Percentiles rank a stretch among this genome's conserved stretches.
These are phyloP conservation scores for Crenichthys baileyi DNA, from an alignment of 2,797 vertebrate species.

Conservation along the genomic window DNA sequence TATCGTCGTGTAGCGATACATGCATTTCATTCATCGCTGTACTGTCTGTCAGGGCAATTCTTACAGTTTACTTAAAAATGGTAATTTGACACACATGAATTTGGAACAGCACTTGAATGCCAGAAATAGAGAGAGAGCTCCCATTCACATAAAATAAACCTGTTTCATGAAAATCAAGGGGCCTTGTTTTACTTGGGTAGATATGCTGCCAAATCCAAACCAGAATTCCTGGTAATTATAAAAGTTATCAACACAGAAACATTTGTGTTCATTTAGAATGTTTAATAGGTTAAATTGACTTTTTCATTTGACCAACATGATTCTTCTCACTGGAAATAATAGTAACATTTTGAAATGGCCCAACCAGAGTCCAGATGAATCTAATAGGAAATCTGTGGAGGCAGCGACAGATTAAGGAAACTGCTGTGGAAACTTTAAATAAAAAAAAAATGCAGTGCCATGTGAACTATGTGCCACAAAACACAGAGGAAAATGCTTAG, in stretches of 20 bases:
- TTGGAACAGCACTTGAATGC: slow-evolving; percentile 48
- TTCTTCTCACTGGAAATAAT: neutral
- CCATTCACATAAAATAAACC: neutral
- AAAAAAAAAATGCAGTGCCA: neutral
- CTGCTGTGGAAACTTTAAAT: neutral
- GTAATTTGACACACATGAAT: slow-evolving; percentile 78
- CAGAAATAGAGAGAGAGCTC: slow-evolving; percentile 32
- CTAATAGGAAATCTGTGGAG: neutral
- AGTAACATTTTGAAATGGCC: neutral
- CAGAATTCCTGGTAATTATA: neutral
- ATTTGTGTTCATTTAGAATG: neutral
- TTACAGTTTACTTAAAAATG: slow-evolving; percentile 69
- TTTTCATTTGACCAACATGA: neutral
- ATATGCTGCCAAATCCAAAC: neutral
- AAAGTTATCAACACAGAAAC: neutral
- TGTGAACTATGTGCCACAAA: neutral
- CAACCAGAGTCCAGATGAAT: neutral
- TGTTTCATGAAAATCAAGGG: neutral
- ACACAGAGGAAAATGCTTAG: neutral
- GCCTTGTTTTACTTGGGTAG: neutral
- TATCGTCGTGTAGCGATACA: slow-evolving; percentile 60
- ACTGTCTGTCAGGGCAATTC: slow-evolving; percentile 63
- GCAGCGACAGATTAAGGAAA: neutral
- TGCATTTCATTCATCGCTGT: slow-evolving; percentile 58
- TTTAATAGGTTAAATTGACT: neutral